Base-by-base conservation (phyloP, 2,113 vertebrate species). In the Spea multiplicata region DNA sequence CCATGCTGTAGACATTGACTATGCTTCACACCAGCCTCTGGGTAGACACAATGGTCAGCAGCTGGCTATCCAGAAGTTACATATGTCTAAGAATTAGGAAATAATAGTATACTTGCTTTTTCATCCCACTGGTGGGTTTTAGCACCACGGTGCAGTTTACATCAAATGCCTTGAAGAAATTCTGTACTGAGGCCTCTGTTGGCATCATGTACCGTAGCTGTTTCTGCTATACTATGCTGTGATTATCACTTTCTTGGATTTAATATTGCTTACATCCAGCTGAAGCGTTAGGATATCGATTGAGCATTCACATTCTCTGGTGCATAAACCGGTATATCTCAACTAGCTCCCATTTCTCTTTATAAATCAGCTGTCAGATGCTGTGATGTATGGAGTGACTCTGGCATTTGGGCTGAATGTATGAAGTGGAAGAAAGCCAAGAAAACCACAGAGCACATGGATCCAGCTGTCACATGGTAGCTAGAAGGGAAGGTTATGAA, bases 401-500 rank as follows among this genome's bases (percentile, higher is more conserved):
- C 76, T 65, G 57, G 44, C 13, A 44, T 52, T 53, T 46, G 1
- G 16, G 9, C 45, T 44, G 74, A 68, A 76, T n/a, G 57, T 61
- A 17, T 69, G 14, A 13, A 50, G 17, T 4, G 17, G 53, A 49
- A 64, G 67, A 12, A 47, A 55, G 47, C 55, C 66, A 71, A 64
- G 5, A 64, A 78, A 78, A 78, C 68, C 76, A 78, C 76, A 71
- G 57, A 71, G 10, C 46, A 77, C 67, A 76, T 61, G 45, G 75
- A 69, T 67, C 55, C 75, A 71, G 76, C 76, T 78, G 76, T 78
- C 76, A 78, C 76, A 78, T 77, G 75, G 64, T 57, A 78, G 45
- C 55, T 30, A 68, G 52, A 69, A 67, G 46, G 44, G 16, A 13
- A 59, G 17, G 65, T 59, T 59, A 48, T 52, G 62, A 47, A 16